These are phyloP conservation scores for Phalacrocorax carbo DNA, from an alignment of 2,113 vertebrate species.

Conservation along the genomic window DNA sequence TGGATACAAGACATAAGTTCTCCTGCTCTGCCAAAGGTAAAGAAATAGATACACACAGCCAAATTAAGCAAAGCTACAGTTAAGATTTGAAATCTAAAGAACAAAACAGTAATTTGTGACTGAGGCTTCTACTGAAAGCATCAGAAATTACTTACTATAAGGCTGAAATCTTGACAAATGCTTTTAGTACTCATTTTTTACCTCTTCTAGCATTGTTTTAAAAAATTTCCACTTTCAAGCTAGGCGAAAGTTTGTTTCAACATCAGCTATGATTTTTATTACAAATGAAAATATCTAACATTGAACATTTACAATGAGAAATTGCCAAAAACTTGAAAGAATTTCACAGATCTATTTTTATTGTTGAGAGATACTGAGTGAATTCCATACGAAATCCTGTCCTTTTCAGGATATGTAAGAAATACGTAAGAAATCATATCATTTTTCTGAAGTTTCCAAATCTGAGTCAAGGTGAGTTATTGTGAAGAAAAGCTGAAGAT, in stretches of 20 bases:
- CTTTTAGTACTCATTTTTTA: neutral
- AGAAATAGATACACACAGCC: neutral
- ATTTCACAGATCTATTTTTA: conserved; percentile 19
- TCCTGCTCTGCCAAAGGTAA: neutral
- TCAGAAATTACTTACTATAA: neutral
- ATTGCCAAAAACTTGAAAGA: neutral
- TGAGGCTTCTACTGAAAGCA: neutral
- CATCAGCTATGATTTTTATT: neutral
- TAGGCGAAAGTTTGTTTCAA: neutral
- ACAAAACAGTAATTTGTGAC: neutral
- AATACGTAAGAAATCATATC: neutral
- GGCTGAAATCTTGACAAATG: neutral
- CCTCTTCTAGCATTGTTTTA: neutral
- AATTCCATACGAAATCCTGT: neutral
- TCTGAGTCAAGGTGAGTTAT: neutral
- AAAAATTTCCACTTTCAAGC: neutral
- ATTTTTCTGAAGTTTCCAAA: neutral
- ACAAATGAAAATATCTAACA: neutral
- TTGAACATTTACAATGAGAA: neutral
- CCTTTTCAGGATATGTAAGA: neutral
- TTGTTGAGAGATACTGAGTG: neutral
- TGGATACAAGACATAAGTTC: neutral
- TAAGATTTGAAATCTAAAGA: neutral
- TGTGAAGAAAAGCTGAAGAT: neutral
- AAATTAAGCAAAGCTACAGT: neutral